These are phyloP conservation scores for Sapayoa aenigma DNA, from an alignment of 2,113 vertebrate species.

Conservation along the genomic window DNA sequence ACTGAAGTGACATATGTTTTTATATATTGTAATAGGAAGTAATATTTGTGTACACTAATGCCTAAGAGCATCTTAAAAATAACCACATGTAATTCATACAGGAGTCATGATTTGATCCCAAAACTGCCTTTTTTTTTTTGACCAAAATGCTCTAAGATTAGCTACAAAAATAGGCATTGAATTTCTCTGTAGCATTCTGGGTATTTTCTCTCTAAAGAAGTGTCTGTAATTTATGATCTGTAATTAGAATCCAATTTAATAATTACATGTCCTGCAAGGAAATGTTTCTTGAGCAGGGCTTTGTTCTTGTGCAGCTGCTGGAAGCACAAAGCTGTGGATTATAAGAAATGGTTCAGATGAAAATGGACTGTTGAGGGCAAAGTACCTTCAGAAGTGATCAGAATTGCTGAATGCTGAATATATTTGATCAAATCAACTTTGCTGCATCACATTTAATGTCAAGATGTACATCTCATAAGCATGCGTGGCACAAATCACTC, in stretches of 20 bases:
- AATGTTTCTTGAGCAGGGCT: constrained; percentile 38
- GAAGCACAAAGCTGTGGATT: not conserved
- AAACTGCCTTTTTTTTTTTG: not conserved
- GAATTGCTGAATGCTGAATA: not conserved
- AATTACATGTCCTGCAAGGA: constrained; percentile 49
- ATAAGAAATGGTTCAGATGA: not conserved
- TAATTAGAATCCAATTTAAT: constrained; percentile 58
- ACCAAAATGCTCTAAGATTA: not conserved
- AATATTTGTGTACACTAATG: not conserved
- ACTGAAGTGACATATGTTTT: not conserved
- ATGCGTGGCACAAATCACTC: not conserved
- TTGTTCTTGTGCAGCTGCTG: constrained; percentile 57
- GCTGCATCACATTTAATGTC: not conserved
- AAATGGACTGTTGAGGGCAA: not conserved
- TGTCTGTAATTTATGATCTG: constrained; percentile 41
- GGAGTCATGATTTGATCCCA: not conserved
- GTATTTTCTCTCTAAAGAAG: not conserved
- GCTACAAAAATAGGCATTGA: not conserved
- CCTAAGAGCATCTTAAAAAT: not conserved
- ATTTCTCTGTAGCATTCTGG: not conserved
- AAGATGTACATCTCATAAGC: not conserved
- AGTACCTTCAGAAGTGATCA: not conserved
- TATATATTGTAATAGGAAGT: not conserved
- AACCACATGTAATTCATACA: not conserved
- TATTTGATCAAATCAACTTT: not conserved